These are phyloP conservation scores for Entomobrya proxima DNA, from an alignment of 2,888 invertebrate species.

Conservation along the genomic window DNA sequence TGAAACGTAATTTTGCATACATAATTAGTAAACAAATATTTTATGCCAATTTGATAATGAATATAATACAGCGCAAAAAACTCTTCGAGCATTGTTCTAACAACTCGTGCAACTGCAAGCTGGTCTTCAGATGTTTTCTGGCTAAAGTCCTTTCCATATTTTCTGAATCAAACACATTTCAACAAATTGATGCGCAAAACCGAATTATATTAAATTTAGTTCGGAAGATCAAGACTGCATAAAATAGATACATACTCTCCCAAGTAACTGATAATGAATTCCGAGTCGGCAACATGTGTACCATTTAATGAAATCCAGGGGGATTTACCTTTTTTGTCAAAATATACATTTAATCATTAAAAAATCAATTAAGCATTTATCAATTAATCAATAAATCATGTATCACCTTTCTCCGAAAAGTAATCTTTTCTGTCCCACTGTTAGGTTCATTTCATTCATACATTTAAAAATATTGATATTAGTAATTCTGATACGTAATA, in stretches of 20 bases:
- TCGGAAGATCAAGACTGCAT: not conserved
- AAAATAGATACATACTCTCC: conserved; percentile 68
- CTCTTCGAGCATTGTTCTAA: conserved; percentile 64
- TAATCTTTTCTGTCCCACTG: conserved; percentile 51
- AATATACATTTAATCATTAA: conserved; percentile 58
- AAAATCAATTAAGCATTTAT: too few species aligned
- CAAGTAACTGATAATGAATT: conserved; percentile 68
- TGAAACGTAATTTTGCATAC: not conserved
- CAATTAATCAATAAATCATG: too few species aligned
- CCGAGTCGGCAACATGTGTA: conserved; percentile 69
- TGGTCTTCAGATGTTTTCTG: conserved; percentile 72
- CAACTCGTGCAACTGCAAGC: conserved; percentile 38
- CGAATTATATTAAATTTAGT: not conserved
- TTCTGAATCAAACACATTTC: too few species aligned
- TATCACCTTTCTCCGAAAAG: too few species aligned
- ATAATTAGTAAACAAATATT: conserved; percentile 72
- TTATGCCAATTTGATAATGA: conserved; percentile 74
- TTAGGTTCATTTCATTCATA: too few species aligned
- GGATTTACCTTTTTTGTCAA: conserved; percentile 68
- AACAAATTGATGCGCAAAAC: not conserved
- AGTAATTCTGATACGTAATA: too few species aligned
- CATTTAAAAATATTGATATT: not conserved
- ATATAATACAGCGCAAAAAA: conserved; percentile 17
- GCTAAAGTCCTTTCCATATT: conserved; percentile 58
- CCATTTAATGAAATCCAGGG: conserved; percentile 73